These are phyloP conservation scores for Agonum fuliginosum DNA, from an alignment of 2,888 invertebrate species.

Conservation along the genomic window DNA sequence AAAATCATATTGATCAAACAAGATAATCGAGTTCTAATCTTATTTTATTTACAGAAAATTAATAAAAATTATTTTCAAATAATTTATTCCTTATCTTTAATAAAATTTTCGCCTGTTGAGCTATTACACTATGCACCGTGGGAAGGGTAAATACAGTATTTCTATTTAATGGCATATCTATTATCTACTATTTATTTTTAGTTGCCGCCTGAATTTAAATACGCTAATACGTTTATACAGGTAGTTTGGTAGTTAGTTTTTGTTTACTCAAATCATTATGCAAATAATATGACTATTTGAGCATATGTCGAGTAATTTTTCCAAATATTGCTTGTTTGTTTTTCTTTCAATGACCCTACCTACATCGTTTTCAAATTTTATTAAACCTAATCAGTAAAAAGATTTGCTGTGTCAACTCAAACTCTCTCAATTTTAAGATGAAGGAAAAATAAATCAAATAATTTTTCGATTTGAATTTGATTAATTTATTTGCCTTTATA, in stretches of 20 bases:
- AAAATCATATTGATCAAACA: not conserved
- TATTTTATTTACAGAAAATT: constrained; percentile 34
- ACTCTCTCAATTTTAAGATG: too few relatives aligned
- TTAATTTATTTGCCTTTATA: too few relatives aligned
- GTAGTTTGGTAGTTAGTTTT: not conserved
- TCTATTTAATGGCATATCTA: constrained; percentile 8
- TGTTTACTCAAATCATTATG: not conserved
- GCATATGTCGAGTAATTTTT: not conserved
- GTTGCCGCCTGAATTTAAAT: constrained; percentile 1
- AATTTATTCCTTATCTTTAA: constrained; percentile 32
- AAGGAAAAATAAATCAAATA: too few relatives aligned
- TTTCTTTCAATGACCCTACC: not conserved
- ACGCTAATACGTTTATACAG: not conserved
- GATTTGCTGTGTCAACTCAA: not conserved
- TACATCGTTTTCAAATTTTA: not conserved
- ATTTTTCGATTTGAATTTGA: too few relatives aligned
- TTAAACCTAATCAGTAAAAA: not conserved
- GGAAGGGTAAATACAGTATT: constrained; percentile 17
- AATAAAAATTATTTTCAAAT: constrained; percentile 37
- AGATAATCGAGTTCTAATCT: constrained; percentile 8
- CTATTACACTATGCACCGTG: constrained; percentile 4
- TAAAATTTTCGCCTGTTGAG: constrained; percentile 6
- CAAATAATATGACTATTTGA: not conserved
- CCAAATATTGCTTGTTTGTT: too few relatives aligned
- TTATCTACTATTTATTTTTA: constrained; percentile 3